These are phyloP conservation scores for Linepithema humile DNA, from an alignment of 1,140 invertebrate genomes.

Conservation along the genomic window DNA sequence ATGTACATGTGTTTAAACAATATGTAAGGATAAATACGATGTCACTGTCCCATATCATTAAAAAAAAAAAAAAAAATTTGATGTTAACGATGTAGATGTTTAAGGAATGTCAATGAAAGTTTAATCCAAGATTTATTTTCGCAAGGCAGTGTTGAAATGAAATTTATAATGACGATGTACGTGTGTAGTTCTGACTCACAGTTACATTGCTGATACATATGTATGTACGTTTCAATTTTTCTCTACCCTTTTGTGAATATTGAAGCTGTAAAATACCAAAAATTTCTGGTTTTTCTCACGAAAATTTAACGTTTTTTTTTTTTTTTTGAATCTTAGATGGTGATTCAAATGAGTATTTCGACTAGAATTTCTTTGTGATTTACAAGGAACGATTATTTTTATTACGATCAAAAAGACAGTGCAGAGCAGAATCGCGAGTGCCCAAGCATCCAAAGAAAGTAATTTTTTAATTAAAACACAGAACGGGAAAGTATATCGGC, in stretches of 20 bases:
- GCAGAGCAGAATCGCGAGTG: conserved; percentile 12
- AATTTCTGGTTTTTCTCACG: not conserved
- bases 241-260: not conserved
- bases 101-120: conserved; percentile 55
- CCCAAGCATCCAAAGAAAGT: conserved; percentile 32
- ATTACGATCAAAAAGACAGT: not conserved
- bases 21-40: conserved; percentile 44
- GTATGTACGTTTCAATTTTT: not conserved
- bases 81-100: conserved; percentile 43
- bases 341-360: not conserved
- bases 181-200: not conserved
- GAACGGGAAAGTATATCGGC: not conserved
- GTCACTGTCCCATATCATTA: conserved; percentile 26
- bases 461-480: conserved; percentile 41
- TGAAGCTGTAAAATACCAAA: not conserved
- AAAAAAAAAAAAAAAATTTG: no score
- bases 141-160: conserved; percentile 14
- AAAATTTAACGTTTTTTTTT: not conserved
- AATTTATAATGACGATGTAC: not conserved
- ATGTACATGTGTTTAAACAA: conserved; percentile 50
- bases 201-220: not conserved
- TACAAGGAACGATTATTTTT: not conserved
- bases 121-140: conserved; percentile 40
- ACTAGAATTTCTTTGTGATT: conserved; percentile 20
- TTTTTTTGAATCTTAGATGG: not conserved